Base-by-base conservation (phyloP, 1,140 invertebrate species). In the Drosophila novamexicana region DNA sequence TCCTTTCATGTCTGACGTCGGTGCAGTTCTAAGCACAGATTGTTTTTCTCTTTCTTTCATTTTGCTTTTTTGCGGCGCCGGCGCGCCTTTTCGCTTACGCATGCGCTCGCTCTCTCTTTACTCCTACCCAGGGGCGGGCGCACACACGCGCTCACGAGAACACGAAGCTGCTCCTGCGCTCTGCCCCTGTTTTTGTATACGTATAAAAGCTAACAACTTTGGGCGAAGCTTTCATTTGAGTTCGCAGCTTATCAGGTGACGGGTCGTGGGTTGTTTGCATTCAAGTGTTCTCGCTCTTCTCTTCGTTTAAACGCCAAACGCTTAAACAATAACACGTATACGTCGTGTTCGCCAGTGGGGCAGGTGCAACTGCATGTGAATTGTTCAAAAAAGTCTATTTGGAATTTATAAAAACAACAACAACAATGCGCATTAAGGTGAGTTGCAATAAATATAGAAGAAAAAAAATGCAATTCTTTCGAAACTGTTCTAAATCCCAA, bases 141-240 rank as follows among this genome's bases (percentile, higher is more conserved):
- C 56, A 52, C 39, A 37, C 50, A 64, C 37, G 29, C 57, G 7
- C 37, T 47, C 66, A 57, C 63, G 58, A 62, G 67, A 71, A 68
- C 75, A 34, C 74, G 36, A 77, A 57, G 54, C 47, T 18, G 58
- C 54, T 63, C 67, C 63, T 71, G 59, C 39, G 8, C 29, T 65
- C 18, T 34, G 58, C 37, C 36, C 50, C 34, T 34, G 16, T 52
- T 74, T 77, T 84, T 79, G 61, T 68, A 77, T 70, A 70, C 77
- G 78, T 86, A 86, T 86, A 88, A 83, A 88, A 77, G 79, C 82
- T 68, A 72, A 71, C 76, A 75, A 67, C 76, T 52, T 67, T 64
- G 62, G 29, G 42, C 39, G 54, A 69, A 81, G 75, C 70, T 68
- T 73, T 66, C 81, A 85, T 85, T 85, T 72, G 72, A 53, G 68